phyloP scores from a whole-genome alignment of 2,797 vertebrate genomes.

The Chaetodon trifasciatus region DNA sequence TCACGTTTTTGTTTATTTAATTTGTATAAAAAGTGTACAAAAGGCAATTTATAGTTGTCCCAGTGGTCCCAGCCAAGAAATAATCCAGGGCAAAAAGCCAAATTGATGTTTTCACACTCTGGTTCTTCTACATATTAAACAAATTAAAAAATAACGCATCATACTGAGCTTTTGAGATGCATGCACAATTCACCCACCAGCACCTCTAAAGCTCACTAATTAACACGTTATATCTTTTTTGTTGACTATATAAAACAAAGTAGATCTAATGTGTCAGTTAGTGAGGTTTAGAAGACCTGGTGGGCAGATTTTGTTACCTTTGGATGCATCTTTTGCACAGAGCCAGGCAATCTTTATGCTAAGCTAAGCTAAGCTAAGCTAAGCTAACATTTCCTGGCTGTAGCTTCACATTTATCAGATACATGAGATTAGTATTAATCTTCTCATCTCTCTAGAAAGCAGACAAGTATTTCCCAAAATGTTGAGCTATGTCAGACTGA shows the following conservation, averaged over 20 bases:
- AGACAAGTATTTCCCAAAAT: background rate
- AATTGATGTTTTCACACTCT: background rate
- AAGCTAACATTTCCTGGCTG: background rate
- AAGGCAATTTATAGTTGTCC: too few species aligned
- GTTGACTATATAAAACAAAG: too few species aligned
- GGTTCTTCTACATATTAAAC: background rate
- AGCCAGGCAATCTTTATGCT: background rate
- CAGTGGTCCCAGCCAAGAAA: background rate
- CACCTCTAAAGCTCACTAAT: too few species aligned
- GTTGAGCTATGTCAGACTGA: background rate
- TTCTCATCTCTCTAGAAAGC: background rate
- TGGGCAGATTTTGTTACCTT: background rate
- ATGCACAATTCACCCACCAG: too few species aligned
- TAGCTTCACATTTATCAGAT: background rate
- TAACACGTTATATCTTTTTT: too few species aligned
- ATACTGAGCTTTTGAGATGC: too few species aligned
- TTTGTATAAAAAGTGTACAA: background rate
- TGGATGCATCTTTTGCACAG: too few species aligned
- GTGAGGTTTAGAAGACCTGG: background rate
- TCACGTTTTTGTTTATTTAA: background rate
- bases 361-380: background rate
- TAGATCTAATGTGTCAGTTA: too few species aligned
- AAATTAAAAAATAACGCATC: background rate
- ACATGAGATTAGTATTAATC: background rate
- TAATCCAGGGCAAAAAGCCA: background rate